Percentiles rank a stretch among this genome's conserved stretches.
These are phyloP conservation scores for Arctocebus calabarensis DNA, from an alignment of 2,797 vertebrate species.

Conservation along the genomic window DNA sequence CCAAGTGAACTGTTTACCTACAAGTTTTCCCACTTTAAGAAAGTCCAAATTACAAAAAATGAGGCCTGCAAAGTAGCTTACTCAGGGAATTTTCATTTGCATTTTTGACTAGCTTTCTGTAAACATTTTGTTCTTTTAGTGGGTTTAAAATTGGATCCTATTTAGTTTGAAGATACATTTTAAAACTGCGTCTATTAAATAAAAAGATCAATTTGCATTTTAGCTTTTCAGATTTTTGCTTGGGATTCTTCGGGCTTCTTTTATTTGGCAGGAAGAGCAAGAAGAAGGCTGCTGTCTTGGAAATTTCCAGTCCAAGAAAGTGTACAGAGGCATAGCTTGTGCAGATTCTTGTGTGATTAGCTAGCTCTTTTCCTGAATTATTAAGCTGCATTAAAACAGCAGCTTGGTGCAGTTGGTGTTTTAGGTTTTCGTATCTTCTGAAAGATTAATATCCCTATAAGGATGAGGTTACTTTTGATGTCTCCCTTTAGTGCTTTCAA, in stretches of 20 bases:
- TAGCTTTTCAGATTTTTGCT: constrained; percentile 40
- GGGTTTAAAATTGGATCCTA: constrained; percentile 22
- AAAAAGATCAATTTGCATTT: constrained; percentile 48
- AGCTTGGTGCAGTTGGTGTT: constrained; percentile 80
- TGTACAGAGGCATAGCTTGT: constrained; percentile 36
- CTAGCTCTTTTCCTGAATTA: constrained; percentile 85
- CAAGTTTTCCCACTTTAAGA: constrained; percentile 17
- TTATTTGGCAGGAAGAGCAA: constrained; percentile 44
- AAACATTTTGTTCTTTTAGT: constrained; percentile 14
- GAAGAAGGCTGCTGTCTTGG: constrained; percentile 40
- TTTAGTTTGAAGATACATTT: constrained; percentile 20
- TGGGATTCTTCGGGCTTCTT: constrained; percentile 38
- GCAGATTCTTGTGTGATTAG: constrained; percentile 69
- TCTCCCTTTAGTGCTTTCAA: constrained; percentile 77
- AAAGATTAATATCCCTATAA: constrained; percentile 88
- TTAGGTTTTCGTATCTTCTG: constrained; percentile 84
- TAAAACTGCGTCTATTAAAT: constrained; percentile 23
- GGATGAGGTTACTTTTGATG: constrained; percentile 72
- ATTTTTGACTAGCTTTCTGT: constrained; percentile 54
- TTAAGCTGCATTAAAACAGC: constrained; percentile 87
- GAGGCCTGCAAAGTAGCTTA: not conserved
- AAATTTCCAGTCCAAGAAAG: constrained; percentile 71
- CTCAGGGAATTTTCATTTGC: constrained; percentile 23
- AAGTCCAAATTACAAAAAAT: not conserved
- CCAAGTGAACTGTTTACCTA: not conserved